Conservation (phyloP, 2,888 invertebrate genomes). For the Leptinotarsa juncta region DNA sequence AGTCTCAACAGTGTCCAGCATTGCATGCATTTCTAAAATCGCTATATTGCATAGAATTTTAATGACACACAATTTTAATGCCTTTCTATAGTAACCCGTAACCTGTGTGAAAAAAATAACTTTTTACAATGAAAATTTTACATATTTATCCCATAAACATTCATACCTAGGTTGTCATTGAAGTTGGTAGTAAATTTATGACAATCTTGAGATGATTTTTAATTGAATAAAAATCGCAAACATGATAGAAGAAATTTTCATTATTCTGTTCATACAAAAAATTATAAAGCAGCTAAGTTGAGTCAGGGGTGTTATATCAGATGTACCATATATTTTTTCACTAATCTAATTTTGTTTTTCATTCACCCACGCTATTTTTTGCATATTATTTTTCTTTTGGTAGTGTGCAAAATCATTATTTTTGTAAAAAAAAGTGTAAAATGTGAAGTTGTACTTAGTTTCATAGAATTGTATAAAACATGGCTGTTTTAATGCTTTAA, state of each 20-base stretch:
- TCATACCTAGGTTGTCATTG: no score
- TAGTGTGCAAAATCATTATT: conserved; percentile 33
- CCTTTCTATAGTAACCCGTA: no score
- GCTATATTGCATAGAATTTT: no score
- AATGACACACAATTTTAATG: no score
- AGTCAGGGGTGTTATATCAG: background rate
- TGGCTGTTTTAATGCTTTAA: conserved; percentile 28
- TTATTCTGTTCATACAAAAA: background rate
- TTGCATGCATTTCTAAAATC: no score
- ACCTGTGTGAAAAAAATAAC: no score
- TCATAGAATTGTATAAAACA: conserved; percentile 21
- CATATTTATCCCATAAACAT: no score
- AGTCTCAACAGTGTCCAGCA: no score
- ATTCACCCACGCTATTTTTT: background rate
- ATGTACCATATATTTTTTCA: conserved; percentile 7
- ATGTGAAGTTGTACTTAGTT: conserved; percentile 27
- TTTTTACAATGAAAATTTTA: no score
- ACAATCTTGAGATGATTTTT: background rate
- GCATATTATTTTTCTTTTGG: conserved; percentile 6
- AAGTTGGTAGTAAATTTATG: no score
- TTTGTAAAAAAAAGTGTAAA: conserved; percentile 37
- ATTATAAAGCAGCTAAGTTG: conserved; percentile 2
- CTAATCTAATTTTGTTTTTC: background rate
- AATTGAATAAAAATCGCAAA: background rate
- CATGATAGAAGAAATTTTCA: no score